Evolutionary conservation across 2,113 vertebrate species (phyloP).

Genomic region (Tychaedon coryphoeus): DNA sequence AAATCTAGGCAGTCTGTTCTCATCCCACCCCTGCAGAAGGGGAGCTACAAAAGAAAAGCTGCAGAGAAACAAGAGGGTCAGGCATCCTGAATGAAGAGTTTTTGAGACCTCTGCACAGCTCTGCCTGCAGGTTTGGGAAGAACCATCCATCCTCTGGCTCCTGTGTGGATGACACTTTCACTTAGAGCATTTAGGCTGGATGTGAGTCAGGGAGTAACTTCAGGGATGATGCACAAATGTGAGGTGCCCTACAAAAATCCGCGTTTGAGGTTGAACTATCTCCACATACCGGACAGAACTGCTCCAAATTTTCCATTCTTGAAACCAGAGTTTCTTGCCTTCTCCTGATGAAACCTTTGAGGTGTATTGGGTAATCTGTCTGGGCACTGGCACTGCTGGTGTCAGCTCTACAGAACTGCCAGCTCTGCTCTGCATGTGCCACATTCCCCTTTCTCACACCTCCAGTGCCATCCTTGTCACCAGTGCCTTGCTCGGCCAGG

Average conservation of each 20-base stretch:
- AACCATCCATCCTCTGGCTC: neutral
- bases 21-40: neutral
- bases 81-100: too few species aligned
- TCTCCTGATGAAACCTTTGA: neutral
- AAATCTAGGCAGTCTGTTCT: neutral
- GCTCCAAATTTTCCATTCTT: neutral
- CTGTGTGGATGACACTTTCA: rapidly evolving
- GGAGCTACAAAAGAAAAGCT: neutral
- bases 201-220: neutral
- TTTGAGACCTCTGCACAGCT: neutral
- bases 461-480: neutral
- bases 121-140: neutral
- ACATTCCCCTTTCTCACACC: neutral
- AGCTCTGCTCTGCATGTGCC: neutral
- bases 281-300: neutral
- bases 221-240: neutral
- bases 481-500: rapidly evolving
- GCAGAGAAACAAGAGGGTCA: neutral
- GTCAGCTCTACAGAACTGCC: neutral
- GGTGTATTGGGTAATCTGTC: neutral
- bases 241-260: neutral
- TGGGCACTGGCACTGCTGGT: neutral
- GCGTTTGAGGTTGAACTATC: neutral
- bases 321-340: neutral
- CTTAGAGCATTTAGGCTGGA: neutral